Base-by-base conservation (phyloP, 2,797 vertebrate genomes). In the Ctenopoma kingsleyae region DNA sequence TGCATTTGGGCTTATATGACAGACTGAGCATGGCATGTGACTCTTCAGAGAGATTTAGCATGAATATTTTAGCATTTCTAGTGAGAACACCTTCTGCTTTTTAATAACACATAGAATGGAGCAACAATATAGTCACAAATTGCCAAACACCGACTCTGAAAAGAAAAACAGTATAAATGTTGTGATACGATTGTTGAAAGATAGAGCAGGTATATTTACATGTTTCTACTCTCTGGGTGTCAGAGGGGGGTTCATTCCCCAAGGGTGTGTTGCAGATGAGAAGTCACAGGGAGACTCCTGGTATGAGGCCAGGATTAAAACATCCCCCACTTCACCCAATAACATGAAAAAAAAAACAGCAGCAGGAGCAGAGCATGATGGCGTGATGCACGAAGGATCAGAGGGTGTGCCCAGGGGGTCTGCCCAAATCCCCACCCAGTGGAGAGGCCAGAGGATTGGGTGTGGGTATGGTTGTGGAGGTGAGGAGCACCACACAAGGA, bases 201-300 rank as follows among this genome's bases (percentile, higher is more conserved):
- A 65, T 32, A 61, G 69, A 74, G 84, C 88, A 87, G 83, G 86
- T 90, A 84, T 81, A 78, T 90, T 85, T 85, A 84, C 72, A 79
- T 84, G 73, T 59, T 7, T 30, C 27, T 87, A 87, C 83, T 78
- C 87, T 80, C 74, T 78, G 74, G 73, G 82, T 78, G 81, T 83
- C 80, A 87, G 81, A 72, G 62, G 4, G 57, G 77, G 83, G 73
- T 55, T 69, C 3, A 19, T 50, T 85, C 75, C 81, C 80, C 17
- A 46, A 63, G 73, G 82, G 71, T 23, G 74, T 69, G 76, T 63
- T 73, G 67, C 70, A 72, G 81, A 87, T 74, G 83, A 79, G 71
- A 69, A 62, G 74, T 75, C 82, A 25, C 54, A 66, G 72, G 67
- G 80, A 72, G 75, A 77, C 67, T 85, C 81, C 69, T 73, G 76